Evolutionary conservation across 2,888 invertebrate species (phyloP), one percentile per base, ranked within the genome.

Genomic region (Tricholauxania praeusta): DNA sequence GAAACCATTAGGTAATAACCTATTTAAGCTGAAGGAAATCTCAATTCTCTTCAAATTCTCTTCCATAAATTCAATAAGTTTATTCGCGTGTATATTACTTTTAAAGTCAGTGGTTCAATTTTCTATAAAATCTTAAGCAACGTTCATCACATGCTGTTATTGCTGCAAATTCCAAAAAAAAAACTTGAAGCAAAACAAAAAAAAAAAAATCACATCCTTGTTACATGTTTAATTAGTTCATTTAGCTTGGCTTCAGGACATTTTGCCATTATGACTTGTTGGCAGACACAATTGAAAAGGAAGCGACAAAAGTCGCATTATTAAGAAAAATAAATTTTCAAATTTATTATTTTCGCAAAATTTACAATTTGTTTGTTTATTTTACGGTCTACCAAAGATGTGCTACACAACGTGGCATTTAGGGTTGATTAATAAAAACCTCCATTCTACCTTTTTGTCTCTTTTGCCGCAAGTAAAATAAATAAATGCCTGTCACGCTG

Each of bases 351-450:
- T 70, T 70, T 53, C 70, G 53, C 53, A 63, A 70, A 70, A 70
- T 70, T 70, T 62, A 53, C 70, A 70, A 70, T 53, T 63, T 70
- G 70, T 70, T 70, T 70, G 70, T 70, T 70, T 70, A 62, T 63
- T 70, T 70, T 70, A 63, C 62, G 70, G 63, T 70, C 70, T 70
- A 28, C 51, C 64, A 22, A 15, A 49, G 48, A 6, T 49, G 49
- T 22, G 49, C 22, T 12, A 19, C 14, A 51, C 48, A 48, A 19
- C 17, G 63, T 55, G 47, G 19, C 47, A 7, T 12, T 48, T 12
- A 28, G 3, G 14, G 14, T 12, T 22, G 51, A 49, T 64, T 39
- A 32, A 12, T 15, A 15, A n/a, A 60, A 15, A 60, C 12, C 32
- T 32, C 12, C 17, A 39, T 19, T 60, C n/a, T 39, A 19, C 15